Conservation (phyloP, 2,113 vertebrate species). For the Chinchilla lanigera region DNA sequence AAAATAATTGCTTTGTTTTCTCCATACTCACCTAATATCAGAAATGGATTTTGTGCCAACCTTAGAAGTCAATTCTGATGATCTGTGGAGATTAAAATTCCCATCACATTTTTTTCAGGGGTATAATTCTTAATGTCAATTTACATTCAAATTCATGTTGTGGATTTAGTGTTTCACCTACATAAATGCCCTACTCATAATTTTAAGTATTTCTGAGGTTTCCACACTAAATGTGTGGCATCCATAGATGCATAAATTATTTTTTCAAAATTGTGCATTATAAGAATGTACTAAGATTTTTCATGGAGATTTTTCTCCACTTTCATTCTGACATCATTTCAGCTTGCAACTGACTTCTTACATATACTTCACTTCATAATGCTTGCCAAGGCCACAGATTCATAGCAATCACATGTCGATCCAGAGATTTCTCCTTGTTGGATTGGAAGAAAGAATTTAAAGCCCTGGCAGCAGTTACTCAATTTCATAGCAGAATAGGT, state of each 20-base stretch:
- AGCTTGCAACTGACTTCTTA: background rate
- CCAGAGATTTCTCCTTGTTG: background rate
- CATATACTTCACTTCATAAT: background rate
- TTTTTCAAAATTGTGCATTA: conserved; percentile 13
- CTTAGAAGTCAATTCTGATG: conserved; percentile 38
- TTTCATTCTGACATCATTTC: conserved; percentile 38
- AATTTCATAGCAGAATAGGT: background rate
- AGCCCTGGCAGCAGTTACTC: background rate
- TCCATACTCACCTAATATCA: conserved; percentile 21
- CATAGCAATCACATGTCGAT: background rate
- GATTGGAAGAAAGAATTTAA: background rate
- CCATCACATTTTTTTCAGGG: conserved; percentile 37
- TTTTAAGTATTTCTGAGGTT: background rate
- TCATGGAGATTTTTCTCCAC: background rate
- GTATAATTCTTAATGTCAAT: background rate
- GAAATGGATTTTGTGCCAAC: conserved; percentile 49
- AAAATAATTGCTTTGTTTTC: conserved; percentile 33
- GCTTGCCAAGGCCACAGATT: background rate
- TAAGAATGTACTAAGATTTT: background rate
- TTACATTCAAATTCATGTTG: conserved; percentile 12
- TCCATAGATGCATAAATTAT: background rate
- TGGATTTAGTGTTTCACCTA: background rate
- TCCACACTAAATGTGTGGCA: background rate
- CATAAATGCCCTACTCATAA: background rate
- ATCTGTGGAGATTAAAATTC: conserved; percentile 27